Percentiles rank a stretch among this genome's conserved stretches.
These are phyloP conservation scores for Tarsius wallacei DNA, from an alignment of 2,797 vertebrate genomes.

Conservation along the genomic window DNA sequence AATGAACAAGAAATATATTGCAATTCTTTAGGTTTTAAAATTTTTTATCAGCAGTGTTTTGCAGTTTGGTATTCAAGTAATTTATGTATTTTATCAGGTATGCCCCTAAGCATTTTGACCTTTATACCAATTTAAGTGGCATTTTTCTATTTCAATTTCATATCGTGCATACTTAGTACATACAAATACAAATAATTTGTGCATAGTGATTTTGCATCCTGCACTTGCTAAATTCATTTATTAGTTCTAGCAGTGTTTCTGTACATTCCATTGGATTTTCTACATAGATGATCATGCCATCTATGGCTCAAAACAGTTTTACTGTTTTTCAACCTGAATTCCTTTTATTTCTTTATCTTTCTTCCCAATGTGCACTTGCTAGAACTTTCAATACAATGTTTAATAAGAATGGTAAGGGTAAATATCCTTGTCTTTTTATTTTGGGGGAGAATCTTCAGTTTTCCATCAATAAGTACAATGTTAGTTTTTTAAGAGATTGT, in stretches of 20 bases:
- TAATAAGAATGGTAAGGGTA: not conserved
- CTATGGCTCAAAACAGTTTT: not conserved
- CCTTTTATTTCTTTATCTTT: conserved; percentile 14
- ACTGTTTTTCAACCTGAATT: not conserved
- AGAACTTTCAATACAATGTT: not conserved
- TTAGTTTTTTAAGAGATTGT: not conserved
- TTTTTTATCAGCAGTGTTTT: conserved; percentile 18
- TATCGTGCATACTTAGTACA: not conserved
- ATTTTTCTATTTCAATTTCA: not conserved
- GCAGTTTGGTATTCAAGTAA: not conserved
- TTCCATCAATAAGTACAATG: not conserved
- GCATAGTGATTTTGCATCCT: not conserved
- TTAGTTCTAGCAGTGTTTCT: not conserved
- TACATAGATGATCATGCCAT: not conserved
- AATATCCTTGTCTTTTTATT: not conserved
- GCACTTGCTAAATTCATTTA: not conserved
- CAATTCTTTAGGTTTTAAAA: not conserved
- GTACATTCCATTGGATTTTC: not conserved
- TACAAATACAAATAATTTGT: not conserved
- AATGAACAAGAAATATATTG: not conserved
- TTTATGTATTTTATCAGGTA: not conserved
- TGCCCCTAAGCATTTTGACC: conserved; percentile 5
- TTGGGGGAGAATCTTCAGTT: not conserved
- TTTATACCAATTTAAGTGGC: not conserved
- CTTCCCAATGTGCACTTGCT: not conserved